Conservation (phyloP, 2,888 invertebrate genomes). For the Ormia ochracea region DNA sequence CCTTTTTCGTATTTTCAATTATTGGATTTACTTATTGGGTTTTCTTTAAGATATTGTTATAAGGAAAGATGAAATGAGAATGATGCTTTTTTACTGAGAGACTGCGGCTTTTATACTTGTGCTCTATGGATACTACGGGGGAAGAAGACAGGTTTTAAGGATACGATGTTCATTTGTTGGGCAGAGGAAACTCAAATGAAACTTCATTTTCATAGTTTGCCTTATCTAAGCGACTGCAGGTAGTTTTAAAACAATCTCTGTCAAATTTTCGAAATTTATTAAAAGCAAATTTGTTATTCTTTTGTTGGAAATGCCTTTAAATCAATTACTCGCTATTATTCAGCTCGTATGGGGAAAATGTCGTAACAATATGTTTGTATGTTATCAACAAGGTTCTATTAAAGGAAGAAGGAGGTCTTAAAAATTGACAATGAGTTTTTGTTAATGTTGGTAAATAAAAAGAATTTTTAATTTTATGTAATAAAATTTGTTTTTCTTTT, state of each 20-base stretch:
- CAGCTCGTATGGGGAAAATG: slow-evolving; percentile 32
- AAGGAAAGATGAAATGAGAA: slow-evolving; percentile 45
- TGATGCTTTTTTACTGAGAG: slow-evolving; percentile 52
- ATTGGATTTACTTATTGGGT: background rate
- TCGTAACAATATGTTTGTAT: background rate
- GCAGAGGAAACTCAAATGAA: slow-evolving; percentile 53
- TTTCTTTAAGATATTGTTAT: slow-evolving; percentile 45
- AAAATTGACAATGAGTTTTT: background rate
- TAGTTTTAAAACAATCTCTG: slow-evolving; percentile 38
- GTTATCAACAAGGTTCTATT: background rate
- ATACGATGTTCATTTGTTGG: slow-evolving; percentile 39
- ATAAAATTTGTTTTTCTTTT: background rate
- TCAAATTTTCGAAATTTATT: slow-evolving; percentile 32
- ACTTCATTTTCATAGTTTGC: slow-evolving; percentile 29
- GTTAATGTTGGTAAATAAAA: too few relatives aligned
- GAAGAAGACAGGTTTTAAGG: slow-evolving; percentile 48
- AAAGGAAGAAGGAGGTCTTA: slow-evolving; percentile 11
- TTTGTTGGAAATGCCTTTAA: slow-evolving; percentile 14
- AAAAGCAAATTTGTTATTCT: slow-evolving; percentile 20
- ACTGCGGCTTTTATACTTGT: slow-evolving; percentile 42
- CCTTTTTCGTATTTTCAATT: background rate
- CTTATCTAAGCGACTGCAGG: slow-evolving; percentile 39
- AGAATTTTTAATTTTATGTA: slow-evolving; percentile 20
- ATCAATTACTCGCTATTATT: slow-evolving; percentile 42
- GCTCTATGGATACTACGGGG: background rate